Conservation (phyloP, 2,888 invertebrate genomes). For the Drosophila helvetica region DNA sequence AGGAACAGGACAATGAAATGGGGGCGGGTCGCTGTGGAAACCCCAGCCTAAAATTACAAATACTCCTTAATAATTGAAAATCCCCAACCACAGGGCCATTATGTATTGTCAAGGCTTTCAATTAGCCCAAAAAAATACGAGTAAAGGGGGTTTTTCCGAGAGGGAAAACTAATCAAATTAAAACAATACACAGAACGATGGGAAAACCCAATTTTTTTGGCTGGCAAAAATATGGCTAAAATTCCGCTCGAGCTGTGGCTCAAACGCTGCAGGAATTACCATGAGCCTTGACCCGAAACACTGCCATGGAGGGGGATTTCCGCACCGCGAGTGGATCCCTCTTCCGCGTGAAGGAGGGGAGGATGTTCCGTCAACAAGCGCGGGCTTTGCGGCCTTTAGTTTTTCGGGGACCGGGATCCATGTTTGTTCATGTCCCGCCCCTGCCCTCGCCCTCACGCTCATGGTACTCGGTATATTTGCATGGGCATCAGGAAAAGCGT, state of each 20-base stretch:
- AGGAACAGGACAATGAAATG: background rate
- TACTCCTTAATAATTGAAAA: slow-evolving; percentile 27
- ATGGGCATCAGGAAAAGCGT: slow-evolving; percentile 46
- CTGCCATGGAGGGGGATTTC: background rate
- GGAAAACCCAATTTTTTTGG: slow-evolving; percentile 11
- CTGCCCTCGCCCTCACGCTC: background rate
- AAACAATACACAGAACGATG: slow-evolving; percentile 24
- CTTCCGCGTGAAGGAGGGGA: background rate
- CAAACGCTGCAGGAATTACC: slow-evolving; percentile 32
- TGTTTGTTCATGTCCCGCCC: slow-evolving; percentile 2
- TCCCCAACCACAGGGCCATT: slow-evolving; percentile 24
- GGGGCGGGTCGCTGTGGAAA: too few relatives aligned
- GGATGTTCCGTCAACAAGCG: background rate
- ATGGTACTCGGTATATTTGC: slow-evolving; percentile 13
- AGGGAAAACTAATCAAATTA: slow-evolving; percentile 26
- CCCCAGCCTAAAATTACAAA: slow-evolving; percentile 21
- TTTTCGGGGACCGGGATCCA: slow-evolving; percentile 9
- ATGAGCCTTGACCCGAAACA: slow-evolving; percentile 53
- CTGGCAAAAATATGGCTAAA: slow-evolving; percentile 2
- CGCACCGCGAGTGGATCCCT: background rate
- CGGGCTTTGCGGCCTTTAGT: background rate
- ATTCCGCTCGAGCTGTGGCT: slow-evolving; percentile 3
- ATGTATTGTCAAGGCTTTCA: slow-evolving; percentile 34
- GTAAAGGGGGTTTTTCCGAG: background rate
- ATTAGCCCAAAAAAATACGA: slow-evolving; percentile 30